phyloP scores from a whole-genome alignment of 2,797 vertebrate genomes.

The Myripristis murdjan region DNA sequence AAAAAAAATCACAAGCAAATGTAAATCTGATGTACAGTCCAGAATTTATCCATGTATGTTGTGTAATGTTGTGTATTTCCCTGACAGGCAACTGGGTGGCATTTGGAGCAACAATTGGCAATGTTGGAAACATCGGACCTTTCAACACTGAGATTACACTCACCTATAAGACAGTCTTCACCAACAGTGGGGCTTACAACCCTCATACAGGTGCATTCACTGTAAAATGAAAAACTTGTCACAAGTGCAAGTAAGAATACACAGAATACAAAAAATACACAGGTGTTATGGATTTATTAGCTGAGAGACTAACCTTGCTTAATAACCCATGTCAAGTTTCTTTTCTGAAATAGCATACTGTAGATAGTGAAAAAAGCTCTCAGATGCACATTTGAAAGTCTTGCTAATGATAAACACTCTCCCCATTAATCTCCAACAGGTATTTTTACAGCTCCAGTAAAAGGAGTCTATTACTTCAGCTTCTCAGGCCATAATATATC shows the following conservation, averaged over 20 bases:
- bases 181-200: constrained; percentile 56
- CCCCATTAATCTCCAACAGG: constrained; percentile 28
- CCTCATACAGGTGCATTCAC: constrained; percentile 34
- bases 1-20: too few relatives aligned
- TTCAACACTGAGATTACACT: constrained; percentile 27
- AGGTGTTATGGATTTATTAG: too few relatives aligned
- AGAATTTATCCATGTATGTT: too few relatives aligned
- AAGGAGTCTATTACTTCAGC: constrained; percentile 60
- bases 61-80: not conserved
- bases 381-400: not conserved
- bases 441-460: constrained; percentile 61
- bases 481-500: constrained; percentile 25
- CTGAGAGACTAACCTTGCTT: too few relatives aligned
- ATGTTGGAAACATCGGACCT: constrained; percentile 11
- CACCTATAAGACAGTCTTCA: constrained; percentile 32
- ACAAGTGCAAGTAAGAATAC: too few relatives aligned
- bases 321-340: too few relatives aligned
- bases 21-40: too few relatives aligned
- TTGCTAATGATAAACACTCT: not conserved
- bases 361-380: too few relatives aligned
- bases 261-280: too few relatives aligned
- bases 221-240: not conserved
- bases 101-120: constrained; percentile 33
- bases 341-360: too few relatives aligned
- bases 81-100: constrained; percentile 24